Conservation (phyloP, 2,113 vertebrate species). For the Hemiprocne comata region DNA sequence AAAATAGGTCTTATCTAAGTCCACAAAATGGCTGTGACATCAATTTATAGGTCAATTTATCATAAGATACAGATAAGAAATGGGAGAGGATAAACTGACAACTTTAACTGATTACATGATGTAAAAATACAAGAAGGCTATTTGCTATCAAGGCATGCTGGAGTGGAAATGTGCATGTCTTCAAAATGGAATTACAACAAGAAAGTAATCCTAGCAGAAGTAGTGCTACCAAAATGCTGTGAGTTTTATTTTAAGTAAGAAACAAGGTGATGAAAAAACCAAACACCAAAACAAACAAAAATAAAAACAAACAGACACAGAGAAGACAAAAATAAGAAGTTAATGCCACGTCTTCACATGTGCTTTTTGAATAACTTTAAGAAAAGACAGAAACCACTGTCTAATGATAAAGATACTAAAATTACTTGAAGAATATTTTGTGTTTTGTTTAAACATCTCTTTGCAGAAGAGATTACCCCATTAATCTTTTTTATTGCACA, state of each 20-base stretch:
- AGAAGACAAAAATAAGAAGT: neutral
- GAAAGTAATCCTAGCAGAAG: neutral
- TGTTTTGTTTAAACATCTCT: neutral
- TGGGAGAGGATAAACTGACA: constrained; percentile 51
- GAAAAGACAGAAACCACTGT: neutral
- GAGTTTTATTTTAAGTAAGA: neutral
- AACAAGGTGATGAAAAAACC: neutral
- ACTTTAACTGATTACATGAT: constrained; percentile 69
- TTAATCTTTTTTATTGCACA: neutral
- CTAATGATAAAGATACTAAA: neutral
- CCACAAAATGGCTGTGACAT: constrained; percentile 63
- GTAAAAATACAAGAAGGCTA: constrained; percentile 65
- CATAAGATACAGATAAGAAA: constrained; percentile 66
- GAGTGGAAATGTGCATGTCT: neutral
- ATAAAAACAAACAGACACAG: too few relatives aligned
- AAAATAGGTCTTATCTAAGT: constrained; percentile 52
- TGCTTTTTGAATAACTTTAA: neutral
- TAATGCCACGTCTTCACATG: neutral
- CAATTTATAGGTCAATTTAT: constrained; percentile 65
- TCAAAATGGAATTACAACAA: constrained; percentile 46
- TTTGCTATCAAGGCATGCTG: constrained; percentile 24
- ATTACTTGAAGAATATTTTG: neutral
- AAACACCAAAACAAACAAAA: neutral
- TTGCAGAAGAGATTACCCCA: neutral
- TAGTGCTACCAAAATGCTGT: neutral